A percentile compares a stretch with the other conserved stretches of the same genome.
Conservation (phyloP, 2,113 vertebrate species). For the Hydropotes inermis region DNA sequence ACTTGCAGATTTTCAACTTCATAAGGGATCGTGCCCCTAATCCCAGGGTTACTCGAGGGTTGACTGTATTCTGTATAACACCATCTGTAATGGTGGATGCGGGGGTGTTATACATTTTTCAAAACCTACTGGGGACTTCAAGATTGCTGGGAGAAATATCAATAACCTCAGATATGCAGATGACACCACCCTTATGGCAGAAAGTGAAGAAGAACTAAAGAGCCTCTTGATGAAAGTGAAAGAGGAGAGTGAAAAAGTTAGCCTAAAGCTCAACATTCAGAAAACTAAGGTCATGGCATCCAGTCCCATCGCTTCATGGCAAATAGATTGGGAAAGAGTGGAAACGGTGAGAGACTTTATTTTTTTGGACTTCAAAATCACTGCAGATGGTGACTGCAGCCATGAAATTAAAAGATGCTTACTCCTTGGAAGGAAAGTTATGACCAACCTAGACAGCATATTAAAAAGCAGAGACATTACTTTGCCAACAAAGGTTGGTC, state of each 20-base stretch:
- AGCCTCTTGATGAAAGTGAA: neutral
- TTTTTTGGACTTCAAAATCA: neutral
- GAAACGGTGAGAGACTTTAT: neutral
- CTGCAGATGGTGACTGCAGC: neutral
- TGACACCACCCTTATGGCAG: neutral
- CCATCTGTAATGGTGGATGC: neutral
- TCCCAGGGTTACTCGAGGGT: neutral
- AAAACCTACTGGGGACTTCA: neutral
- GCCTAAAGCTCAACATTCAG: neutral
- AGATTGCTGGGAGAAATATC: neutral
- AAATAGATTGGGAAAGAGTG: neutral
- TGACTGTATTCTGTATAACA: neutral
- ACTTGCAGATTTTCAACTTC: neutral
- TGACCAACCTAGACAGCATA: neutral
- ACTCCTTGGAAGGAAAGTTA: neutral
- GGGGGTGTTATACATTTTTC: neutral
- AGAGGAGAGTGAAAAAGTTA: neutral
- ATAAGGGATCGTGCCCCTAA: neutral
- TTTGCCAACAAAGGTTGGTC: accelerated
- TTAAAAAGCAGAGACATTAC: neutral
- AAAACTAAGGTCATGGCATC: neutral
- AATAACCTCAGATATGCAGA: neutral
- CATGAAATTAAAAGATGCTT: neutral
- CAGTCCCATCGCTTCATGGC: neutral
- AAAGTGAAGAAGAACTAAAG: neutral